Evolutionary conservation across 2,113 vertebrate species (phyloP), one percentile per base, ranked within the genome.

Genomic region (Zosterops lateralis): DNA sequence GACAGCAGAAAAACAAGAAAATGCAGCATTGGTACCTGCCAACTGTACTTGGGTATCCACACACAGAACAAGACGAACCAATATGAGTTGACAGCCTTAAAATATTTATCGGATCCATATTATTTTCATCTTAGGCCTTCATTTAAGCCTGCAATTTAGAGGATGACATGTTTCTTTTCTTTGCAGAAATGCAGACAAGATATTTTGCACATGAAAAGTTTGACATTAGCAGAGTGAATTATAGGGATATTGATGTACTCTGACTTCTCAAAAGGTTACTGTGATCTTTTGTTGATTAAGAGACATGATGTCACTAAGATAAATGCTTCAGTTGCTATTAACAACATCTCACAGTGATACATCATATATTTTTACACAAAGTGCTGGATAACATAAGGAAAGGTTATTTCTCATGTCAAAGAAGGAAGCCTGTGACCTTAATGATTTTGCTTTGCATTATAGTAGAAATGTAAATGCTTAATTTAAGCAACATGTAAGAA

Each of bases 191-290:
- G 60, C 56, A 87, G 82, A 81, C 0, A 3, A 84, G 50, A 7
- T 76, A 83, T 79, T 90, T 90, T 73, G 32, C 1, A 8, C 22
- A 34, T 4, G 12, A 71, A 31, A 94, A 75, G 24, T 90, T 57
- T 82, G 40, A 68, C 40, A 79, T 5, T 38, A 48, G 78, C 7
- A 5, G 22, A 89, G 38, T 68, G 45, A 92, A 77, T 83, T 90
- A 73, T 1, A 57, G 45, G 17, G 44, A 67, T 87, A 84, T 12
- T 68, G 67, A 86, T 73, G 32, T 54, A 77, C 22, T 65, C 40
- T 64, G 62, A 53, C 83, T 83, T 89, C 45, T 92, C 76, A 90
- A 89, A 95, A 95, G 83, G 89, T 93, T 84, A 86, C 64, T 66
- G 50, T 76, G 86, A 80, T 76, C 54, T 82, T 93, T 73, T 73